Base-by-base conservation (phyloP, 2,113 vertebrate genomes). In the Clarias batrachus region DNA sequence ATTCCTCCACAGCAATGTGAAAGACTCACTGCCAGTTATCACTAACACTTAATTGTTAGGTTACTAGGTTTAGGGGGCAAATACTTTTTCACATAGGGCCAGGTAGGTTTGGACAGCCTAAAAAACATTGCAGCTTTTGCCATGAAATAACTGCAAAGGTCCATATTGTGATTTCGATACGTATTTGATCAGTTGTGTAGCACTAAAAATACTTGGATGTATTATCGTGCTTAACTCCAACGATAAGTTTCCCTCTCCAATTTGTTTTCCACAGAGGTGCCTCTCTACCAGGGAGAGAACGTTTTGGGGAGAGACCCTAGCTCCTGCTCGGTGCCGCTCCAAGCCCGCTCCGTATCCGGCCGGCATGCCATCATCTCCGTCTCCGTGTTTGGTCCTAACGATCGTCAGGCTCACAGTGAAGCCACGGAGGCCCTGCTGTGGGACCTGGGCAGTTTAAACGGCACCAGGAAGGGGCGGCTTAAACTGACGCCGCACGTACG, bases 361-460 rank as follows among this genome's bases (percentile, higher is more conserved):
- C 93, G 90, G 62, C 97, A 98, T 27, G 96, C 96, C 0, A 89
- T 95, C 83, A 96, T 97, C 54, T 94, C 92, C 68, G 91, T 96
- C 83, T 94, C 95, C 2, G 92, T 95, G 25, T 95, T 95, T 81
- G 93, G 89, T 78, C 90, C 89, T 70, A 94, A 93, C 83, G 94
- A 93, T 8, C 84, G 89, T 65, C 91, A 89, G 10, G 91, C 93
- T 54, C 90, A 91, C 21, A 89, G 94, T 74, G 90, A 84, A 1
- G 91, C 91, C 33, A 90, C 88, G 11, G 94, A 96, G 52, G 94
- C 96, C 68, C 81, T 97, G 66, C 91, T 98, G 71, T 95, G 93
- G 90, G 97, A 98, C 87, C 92, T 92, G 70, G 95, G 94, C 8
- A 98, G 97, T 92, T 93, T 97, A 91, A 97, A 98, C 86, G 96